phyloP scores from a whole-genome alignment of 2,113 vertebrate species.

The Esox niger region DNA sequence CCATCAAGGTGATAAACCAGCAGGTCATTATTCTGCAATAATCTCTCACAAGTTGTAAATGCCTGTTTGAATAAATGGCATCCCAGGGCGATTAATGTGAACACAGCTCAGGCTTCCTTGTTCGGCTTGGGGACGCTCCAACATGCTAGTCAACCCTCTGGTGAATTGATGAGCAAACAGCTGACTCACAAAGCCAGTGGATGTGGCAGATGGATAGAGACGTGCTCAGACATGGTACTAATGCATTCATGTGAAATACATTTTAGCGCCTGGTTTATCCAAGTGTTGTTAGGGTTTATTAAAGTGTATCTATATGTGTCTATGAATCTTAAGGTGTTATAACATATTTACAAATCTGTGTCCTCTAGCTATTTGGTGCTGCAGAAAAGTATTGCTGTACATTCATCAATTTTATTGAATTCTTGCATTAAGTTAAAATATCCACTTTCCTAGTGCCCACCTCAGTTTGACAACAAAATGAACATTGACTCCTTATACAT shows the following conservation, averaged over 20 bases:
- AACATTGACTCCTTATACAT: background rate
- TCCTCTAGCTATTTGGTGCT: no score
- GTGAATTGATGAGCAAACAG: background rate
- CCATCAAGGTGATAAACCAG: no score
- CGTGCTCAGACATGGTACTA: conserved; percentile 28
- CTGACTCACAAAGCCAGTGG: background rate
- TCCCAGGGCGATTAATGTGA: conserved; percentile 46
- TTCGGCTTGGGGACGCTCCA: conserved; percentile 47
- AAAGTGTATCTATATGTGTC: no score
- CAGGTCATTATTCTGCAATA: conserved; percentile 30
- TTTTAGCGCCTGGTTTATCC: conserved; percentile 47
- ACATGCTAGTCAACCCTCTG: conserved; percentile 32
- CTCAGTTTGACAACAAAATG: conserved; percentile 40
- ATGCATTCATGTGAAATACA: conserved; percentile 60
- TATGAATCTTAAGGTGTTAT: no score
- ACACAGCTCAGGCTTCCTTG: conserved; percentile 38
- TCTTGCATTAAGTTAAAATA: conserved; percentile 12
- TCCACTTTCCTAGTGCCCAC: conserved; percentile 3
- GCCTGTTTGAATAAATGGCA: conserved; percentile 47
- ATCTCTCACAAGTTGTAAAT: conserved; percentile 49
- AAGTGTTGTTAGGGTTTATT: background rate
- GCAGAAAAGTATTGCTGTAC: background rate
- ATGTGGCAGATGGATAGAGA: background rate
- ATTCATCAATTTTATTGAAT: background rate
- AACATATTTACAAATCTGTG: no score